Base-by-base conservation (phyloP, 2,113 vertebrate species). In the Ptilorrhoa leucosticta region DNA sequence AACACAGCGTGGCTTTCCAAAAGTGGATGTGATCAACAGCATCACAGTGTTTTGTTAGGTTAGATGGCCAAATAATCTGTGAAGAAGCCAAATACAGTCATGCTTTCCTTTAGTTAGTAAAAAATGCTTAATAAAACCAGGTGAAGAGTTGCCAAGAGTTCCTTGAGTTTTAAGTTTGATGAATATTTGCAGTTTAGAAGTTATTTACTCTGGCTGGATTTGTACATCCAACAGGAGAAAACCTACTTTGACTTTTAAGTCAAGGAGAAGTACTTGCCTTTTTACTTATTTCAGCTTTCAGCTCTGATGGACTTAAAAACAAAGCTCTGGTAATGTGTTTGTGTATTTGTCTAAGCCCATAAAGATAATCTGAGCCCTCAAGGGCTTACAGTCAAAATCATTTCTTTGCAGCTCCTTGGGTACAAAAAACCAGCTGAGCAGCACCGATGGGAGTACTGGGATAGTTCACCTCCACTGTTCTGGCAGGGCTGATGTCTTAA, bases 71-170 rank as follows among this genome's bases (percentile, higher is more conserved):
- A 48, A 71, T 68, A 78, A 35, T n/a, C 58, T 48, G 47, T 47
- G 14, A 37, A 75, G 69, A 71, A 84, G 83, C 77, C 83, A 95
- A 93, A 95, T 42, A n/a, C 51, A 82, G 68, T 37, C 19, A 33
- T 37, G 48, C 31, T 87, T 84, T 91, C 73, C 65, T 60, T 76
- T 57, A 39, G 35, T 76, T 31, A 82, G 40, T 60, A 71, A 87
- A 82, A 69, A 79, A n/a, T 26, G 16, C 45, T 75, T 86, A 5
- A 40, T n/a, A 85, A 80, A 48, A 17, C 9, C 0, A 16, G 9
- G 7, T 37, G 57, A 88, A 70, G 23, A 17, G 16, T 27, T 77
- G 83, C 54, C 71, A 80, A 51, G 33, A 15, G 33, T 68, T 77
- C 45, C 53, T 68, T 68, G 83, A 60, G 45, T 51, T 58, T 68